phyloP scores from a whole-genome alignment of 1,140 invertebrate species.

The Tetramorium parvispinum region DNA sequence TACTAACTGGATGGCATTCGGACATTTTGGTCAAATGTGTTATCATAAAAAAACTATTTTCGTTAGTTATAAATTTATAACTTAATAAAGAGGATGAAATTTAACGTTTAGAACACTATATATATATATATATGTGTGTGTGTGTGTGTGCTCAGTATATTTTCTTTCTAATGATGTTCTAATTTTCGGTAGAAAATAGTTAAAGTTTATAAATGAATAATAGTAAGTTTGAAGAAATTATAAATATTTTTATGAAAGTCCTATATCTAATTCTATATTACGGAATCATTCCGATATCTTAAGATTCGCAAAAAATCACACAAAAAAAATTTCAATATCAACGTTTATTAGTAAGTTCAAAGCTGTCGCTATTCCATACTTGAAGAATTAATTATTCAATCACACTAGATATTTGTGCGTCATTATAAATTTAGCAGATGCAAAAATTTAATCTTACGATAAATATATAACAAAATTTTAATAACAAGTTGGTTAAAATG shows the following conservation, averaged over 20 bases:
- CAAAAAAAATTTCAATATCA: not conserved
- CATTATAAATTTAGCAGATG: not conserved
- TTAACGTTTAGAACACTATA: not conserved
- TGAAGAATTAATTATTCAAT: not conserved
- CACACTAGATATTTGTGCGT: not conserved
- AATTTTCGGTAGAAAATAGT: not conserved
- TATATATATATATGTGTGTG: too few species aligned
- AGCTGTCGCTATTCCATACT: not conserved
- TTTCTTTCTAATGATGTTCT: not conserved
- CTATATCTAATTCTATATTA: not conserved
- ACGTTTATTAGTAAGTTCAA: not conserved
- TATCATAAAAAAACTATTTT: not conserved
- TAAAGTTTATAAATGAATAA: not conserved
- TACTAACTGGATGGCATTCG: not conserved
- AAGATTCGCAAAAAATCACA: not conserved
- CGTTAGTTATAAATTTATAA: not conserved
- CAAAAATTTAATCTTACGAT: slow-evolving; percentile 6
- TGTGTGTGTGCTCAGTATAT: not conserved
- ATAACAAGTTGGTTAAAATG: not conserved
- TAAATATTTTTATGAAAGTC: not conserved
- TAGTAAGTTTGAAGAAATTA: not conserved
- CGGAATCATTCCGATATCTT: not conserved
- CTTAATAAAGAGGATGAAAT: not conserved
- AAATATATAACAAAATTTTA: not conserved
- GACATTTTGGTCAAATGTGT: not conserved